Percentiles rank a stretch among this genome's conserved stretches.
Evolutionary conservation across 37 sponge, comb jelly and placozoan species (phyloP).

Genomic region (Chondrosia reniformis): DNA sequence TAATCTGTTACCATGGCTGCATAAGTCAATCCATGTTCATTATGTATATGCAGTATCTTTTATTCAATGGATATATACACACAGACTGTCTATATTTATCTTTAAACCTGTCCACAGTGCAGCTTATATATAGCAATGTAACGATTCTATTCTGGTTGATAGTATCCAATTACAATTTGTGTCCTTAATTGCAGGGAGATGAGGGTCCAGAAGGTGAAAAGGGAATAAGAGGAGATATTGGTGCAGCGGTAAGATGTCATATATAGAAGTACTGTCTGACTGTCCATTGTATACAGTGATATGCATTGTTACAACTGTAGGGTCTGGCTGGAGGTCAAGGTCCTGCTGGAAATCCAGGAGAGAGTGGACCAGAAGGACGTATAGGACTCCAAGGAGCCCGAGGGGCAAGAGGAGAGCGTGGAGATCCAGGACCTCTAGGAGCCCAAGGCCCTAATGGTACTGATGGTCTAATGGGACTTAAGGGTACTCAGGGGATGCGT

Average conservation of each 20-base stretch:
- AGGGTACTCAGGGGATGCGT: background rate
- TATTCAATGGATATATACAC: no score
- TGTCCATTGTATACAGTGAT: background rate
- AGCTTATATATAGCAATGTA: no score
- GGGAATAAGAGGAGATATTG: background rate
- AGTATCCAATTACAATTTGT: no score
- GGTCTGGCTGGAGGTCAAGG: conserved; percentile 3
- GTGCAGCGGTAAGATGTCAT: background rate
- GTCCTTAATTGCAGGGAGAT: conserved; percentile 7
- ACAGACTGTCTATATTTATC: no score
- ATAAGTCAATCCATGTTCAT: no score
- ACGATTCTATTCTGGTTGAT: no score
- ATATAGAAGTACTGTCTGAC: background rate
- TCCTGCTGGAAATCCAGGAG: background rate
- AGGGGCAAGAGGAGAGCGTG: background rate
- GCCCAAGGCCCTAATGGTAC: background rate
- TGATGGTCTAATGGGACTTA: background rate
- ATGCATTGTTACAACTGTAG: background rate
- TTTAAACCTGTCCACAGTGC: no score
- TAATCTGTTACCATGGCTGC: no score
- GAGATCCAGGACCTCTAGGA: background rate
- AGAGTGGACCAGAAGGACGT: background rate
- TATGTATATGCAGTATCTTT: no score
- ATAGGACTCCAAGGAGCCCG: background rate
- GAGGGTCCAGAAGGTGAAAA: background rate